A percentile compares a stretch with the other conserved stretches of the same genome.
Evolutionary conservation across 2,888 invertebrate species (phyloP).

Genomic region (Agrypnus murinus): DNA sequence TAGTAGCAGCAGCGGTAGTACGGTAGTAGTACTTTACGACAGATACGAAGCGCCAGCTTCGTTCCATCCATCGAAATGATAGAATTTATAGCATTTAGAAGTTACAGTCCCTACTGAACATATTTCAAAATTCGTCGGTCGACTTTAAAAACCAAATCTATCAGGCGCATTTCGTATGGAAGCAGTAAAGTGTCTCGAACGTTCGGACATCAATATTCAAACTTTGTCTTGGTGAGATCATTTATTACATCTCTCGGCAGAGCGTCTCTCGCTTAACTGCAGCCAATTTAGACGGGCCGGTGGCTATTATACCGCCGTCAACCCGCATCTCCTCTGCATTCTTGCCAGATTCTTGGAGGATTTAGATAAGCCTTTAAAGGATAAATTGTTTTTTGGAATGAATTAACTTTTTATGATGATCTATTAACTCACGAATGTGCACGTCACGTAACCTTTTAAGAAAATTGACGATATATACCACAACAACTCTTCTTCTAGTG

Average conservation of each 20-base stretch:
- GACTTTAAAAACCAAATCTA: slow-evolving; percentile 68
- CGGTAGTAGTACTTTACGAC: slow-evolving; percentile 23
- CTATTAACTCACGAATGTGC: slow-evolving; percentile 8
- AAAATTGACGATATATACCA: slow-evolving; percentile 14
- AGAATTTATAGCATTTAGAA: slow-evolving; percentile 42
- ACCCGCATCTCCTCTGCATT: slow-evolving; percentile 61
- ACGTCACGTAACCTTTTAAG: slow-evolving; percentile 15
- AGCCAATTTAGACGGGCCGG: slow-evolving; percentile 63
- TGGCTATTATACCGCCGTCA: slow-evolving; percentile 62
- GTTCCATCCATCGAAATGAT: slow-evolving; percentile 39
- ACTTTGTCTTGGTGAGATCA: slow-evolving; percentile 68
- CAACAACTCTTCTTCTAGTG: not conserved
- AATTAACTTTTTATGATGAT: slow-evolving; percentile 43
- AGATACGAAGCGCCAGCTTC: slow-evolving; percentile 22
- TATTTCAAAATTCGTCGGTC: slow-evolving; percentile 59
- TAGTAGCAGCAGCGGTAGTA: too few species aligned
- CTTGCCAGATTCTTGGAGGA: slow-evolving; percentile 58
- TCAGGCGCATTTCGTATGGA: slow-evolving; percentile 62
- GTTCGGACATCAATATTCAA: slow-evolving; percentile 70
- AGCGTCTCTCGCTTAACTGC: slow-evolving; percentile 62
- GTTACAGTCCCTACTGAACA: slow-evolving; percentile 50
- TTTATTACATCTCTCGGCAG: slow-evolving; percentile 68
- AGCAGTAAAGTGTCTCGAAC: slow-evolving; percentile 63
- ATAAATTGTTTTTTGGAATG: slow-evolving; percentile 48
- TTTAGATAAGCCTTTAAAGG: slow-evolving; percentile 46